Evolutionary conservation across 2,888 invertebrate species (phyloP).

Genomic region (Conistra vaccinii): DNA sequence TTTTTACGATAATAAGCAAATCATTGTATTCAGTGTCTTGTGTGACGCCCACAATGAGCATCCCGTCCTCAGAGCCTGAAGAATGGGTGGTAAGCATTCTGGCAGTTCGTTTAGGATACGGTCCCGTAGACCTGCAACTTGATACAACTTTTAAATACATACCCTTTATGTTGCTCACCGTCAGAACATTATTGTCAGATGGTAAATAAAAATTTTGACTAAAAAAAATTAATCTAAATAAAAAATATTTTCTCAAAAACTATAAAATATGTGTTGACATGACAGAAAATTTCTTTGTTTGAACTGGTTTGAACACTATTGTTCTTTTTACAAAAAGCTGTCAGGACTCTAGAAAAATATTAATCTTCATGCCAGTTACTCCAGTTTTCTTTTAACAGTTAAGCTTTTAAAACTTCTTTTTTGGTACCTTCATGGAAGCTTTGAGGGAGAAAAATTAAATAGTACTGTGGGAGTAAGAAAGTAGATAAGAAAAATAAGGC

Average conservation of each 20-base stretch:
- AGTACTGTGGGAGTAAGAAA: not conserved
- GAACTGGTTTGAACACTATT: constrained; percentile 4
- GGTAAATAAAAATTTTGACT: constrained; percentile 48
- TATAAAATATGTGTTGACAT: constrained; percentile 52
- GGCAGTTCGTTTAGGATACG: not conserved
- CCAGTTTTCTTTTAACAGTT: not conserved
- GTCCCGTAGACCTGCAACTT: not conserved
- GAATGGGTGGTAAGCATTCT: not conserved
- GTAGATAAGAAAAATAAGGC: not conserved
- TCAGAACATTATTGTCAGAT: constrained; percentile 45
- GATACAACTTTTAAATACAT: constrained; percentile 17
- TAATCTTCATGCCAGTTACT: not conserved
- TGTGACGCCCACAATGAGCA: not conserved
- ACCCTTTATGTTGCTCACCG: constrained; percentile 42
- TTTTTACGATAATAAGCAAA: not conserved
- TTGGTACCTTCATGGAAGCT: not conserved
- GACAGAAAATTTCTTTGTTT: constrained; percentile 63
- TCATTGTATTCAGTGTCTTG: not conserved
- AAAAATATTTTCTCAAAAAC: constrained; percentile 29
- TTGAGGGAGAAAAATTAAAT: not conserved
- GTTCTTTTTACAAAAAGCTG: constrained; percentile 50
- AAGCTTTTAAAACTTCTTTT: not conserved
- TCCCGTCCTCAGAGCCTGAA: not conserved
- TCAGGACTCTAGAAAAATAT: constrained; percentile 2
- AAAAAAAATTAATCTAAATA: constrained; percentile 34